A percentile compares a stretch with the other conserved stretches of the same genome.
Conservation (phyloP, 1,140 invertebrate genomes). For the Nautilus pompilius region DNA sequence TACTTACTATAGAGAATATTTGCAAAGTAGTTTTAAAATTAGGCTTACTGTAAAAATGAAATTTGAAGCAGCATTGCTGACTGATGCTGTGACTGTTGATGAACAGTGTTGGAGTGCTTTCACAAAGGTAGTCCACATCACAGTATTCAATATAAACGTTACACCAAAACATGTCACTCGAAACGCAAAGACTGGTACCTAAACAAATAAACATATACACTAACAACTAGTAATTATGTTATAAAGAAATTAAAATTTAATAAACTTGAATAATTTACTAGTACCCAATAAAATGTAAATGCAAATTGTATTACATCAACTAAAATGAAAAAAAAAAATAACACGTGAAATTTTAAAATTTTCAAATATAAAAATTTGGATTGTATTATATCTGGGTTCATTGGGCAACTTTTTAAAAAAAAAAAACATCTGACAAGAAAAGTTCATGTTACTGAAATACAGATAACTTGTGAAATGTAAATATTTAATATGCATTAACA, state of each 20-base stretch:
- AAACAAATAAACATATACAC: background rate
- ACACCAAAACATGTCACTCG: slow-evolving; percentile 36
- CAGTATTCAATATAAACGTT: slow-evolving; percentile 51
- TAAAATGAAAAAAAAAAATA: background rate
- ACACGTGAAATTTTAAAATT: background rate
- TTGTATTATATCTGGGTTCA: background rate
- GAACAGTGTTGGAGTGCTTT: slow-evolving; percentile 50
- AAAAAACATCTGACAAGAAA: no score
- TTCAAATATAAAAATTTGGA: background rate
- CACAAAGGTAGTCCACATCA: slow-evolving; percentile 56
- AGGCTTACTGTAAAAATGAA: slow-evolving; percentile 54
- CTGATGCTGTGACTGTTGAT: slow-evolving; percentile 54
- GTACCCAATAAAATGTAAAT: no score
- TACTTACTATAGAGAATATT: no score
- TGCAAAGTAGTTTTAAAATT: no score
- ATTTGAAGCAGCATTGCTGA: slow-evolving; percentile 56
- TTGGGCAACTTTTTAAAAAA: no score
- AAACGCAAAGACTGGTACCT: slow-evolving; percentile 15
- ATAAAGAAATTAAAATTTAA: background rate
- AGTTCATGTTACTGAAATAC: no score
- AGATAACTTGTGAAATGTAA: no score
- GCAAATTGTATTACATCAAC: background rate
- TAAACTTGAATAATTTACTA: no score
- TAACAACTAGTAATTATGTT: background rate
- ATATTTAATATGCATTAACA: no score